phyloP scores from a whole-genome alignment of 2,888 invertebrate species.

The Epinotia brunnichana region DNA sequence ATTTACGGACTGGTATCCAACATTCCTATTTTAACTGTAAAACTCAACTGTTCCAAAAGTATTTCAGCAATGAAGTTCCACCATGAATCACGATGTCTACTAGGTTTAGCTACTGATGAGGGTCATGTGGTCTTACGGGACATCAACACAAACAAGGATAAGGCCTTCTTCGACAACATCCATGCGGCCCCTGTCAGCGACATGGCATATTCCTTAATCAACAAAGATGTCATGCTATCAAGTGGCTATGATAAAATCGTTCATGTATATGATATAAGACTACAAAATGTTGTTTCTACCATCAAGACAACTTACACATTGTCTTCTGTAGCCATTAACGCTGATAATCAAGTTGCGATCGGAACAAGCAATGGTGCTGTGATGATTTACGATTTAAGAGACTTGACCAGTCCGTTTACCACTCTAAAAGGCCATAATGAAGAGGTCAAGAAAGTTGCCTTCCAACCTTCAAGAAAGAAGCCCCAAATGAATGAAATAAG shows the following conservation, averaged over 20 bases:
- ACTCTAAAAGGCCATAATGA: constrained; percentile 79
- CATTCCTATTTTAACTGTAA: constrained; percentile 74
- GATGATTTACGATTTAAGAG: constrained; percentile 82
- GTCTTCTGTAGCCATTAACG: constrained; percentile 72
- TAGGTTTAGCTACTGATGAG: constrained; percentile 81
- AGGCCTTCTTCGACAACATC: constrained; percentile 75
- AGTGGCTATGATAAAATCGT: constrained; percentile 83
- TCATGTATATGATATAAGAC: constrained; percentile 82
- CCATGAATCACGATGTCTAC: constrained; percentile 72
- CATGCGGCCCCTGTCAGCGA: constrained; percentile 85
- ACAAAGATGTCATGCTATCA: constrained; percentile 82
- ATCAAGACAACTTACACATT: constrained; percentile 70
- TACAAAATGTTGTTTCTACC: constrained; percentile 75
- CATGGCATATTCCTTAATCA: constrained; percentile 81
- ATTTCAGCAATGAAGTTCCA: constrained; percentile 80
- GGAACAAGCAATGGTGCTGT: constrained; percentile 83
- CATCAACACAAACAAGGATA: constrained; percentile 76
- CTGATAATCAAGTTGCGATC: constrained; percentile 79
- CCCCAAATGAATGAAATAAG: constrained; percentile 69
- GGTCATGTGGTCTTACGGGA: constrained; percentile 77
- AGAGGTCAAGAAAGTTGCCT: constrained; percentile 75
- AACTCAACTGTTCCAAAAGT: constrained; percentile 71
- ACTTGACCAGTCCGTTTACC: constrained; percentile 74
- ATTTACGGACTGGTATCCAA: constrained; percentile 80
- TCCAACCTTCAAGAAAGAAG: constrained; percentile 73